These are phyloP conservation scores for Galaxea fascicularis DNA, from an alignment of 92 coral and sea anemone genomes.

Conservation along the genomic window DNA sequence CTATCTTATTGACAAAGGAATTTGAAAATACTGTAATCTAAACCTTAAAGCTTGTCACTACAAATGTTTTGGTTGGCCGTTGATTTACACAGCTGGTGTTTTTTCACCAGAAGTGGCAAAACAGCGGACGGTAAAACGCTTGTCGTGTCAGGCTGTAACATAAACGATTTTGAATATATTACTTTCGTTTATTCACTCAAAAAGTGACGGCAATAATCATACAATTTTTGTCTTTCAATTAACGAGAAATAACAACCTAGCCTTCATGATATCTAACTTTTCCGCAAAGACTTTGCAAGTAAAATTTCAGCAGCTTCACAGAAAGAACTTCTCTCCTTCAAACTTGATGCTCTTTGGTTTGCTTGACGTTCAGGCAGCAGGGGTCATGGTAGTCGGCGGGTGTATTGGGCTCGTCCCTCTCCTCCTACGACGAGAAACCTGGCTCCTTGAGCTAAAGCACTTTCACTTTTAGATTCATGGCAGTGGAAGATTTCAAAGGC, in stretches of 20 bases:
- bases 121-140: no score
- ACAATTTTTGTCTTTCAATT: no score
- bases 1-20: background rate
- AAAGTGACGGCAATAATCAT: no score
- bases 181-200: no score
- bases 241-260: background rate
- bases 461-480: background rate
- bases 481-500: background rate
- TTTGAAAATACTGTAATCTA: background rate
- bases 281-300: background rate
- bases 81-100: background rate
- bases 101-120: background rate
- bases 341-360: conserved; percentile 4
- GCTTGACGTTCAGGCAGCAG: background rate
- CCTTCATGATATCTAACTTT: background rate
- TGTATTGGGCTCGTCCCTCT: background rate
- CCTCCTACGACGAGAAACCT: background rate
- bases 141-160: no score
- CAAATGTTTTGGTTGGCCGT: background rate
- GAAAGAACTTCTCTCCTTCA: background rate
- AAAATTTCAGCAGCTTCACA: background rate
- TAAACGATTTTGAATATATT: no score
- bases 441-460: background rate
- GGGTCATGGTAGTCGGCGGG: background rate
- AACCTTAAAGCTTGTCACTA: background rate